Conservation (phyloP, 2,113 vertebrate species). For the Saguinus midas region DNA sequence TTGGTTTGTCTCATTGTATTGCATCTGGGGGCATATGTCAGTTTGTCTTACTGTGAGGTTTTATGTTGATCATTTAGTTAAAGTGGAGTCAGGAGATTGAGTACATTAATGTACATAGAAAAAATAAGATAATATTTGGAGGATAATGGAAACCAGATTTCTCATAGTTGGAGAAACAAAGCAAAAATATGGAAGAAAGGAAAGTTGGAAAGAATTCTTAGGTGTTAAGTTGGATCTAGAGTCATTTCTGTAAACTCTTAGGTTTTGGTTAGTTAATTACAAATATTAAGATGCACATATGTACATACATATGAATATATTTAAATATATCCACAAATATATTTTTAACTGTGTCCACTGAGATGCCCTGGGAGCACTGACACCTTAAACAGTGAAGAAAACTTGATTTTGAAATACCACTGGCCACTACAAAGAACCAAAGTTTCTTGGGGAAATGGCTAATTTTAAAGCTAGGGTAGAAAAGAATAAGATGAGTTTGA, state of each 20-base stretch:
- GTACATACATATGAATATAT: background rate
- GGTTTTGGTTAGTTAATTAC: background rate
- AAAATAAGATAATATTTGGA: background rate
- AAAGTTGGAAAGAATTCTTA: background rate
- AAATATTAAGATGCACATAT: background rate
- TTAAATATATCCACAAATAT: background rate
- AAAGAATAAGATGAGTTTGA: background rate
- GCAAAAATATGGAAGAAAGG: background rate
- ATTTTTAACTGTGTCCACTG: background rate
- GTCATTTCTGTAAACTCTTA: background rate
- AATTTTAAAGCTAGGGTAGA: background rate
- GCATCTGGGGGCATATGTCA: background rate
- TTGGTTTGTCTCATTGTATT: background rate
- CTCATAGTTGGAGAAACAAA: background rate
- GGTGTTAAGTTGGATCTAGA: background rate
- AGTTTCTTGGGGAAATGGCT: background rate
- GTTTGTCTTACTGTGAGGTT: background rate
- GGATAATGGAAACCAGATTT: background rate
- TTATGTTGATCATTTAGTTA: background rate
- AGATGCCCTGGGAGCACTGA: background rate
- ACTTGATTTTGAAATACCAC: background rate
- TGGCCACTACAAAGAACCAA: background rate
- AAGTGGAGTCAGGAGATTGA: background rate
- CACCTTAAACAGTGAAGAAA: background rate
- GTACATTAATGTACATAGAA: background rate